These are phyloP conservation scores for Lagopus muta DNA, from an alignment of 2,113 vertebrate genomes.

Conservation along the genomic window DNA sequence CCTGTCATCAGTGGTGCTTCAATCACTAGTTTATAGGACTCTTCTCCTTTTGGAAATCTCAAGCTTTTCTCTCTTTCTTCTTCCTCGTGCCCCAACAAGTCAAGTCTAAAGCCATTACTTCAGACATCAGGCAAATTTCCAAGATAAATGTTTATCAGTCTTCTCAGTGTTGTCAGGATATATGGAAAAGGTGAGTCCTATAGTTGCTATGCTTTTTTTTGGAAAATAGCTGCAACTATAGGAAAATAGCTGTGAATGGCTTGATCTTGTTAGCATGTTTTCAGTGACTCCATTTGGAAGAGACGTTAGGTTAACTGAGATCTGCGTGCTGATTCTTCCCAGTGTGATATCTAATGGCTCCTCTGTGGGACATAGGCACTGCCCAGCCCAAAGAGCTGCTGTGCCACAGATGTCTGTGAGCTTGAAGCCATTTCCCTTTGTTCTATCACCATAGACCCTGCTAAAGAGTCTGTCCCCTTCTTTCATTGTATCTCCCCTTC, in stretches of 20 bases:
- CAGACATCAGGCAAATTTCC: not conserved
- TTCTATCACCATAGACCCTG: too few relatives aligned
- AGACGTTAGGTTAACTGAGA: not conserved
- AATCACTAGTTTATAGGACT: not conserved
- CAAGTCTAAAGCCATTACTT: not conserved
- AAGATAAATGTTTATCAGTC: not conserved
- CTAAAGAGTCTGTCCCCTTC: too few relatives aligned
- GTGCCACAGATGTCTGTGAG: not conserved
- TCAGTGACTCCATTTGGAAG: not conserved
- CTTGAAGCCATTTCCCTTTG: too few relatives aligned
- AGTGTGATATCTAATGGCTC: not conserved
- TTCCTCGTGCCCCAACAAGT: not conserved
- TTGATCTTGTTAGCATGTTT: not conserved
- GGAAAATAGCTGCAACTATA: not conserved
- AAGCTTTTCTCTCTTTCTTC: not conserved
- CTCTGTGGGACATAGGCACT: not conserved
- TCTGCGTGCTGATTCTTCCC: not conserved
- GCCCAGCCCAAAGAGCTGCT: not conserved
- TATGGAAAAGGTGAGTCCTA: not conserved
- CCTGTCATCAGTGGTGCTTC: not conserved
- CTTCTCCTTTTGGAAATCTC: not conserved
- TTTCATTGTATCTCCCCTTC: too few relatives aligned
- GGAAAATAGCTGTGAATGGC: not conserved
- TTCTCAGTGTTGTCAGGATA: not conserved
- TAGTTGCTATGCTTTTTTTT: not conserved